Conservation (phyloP, 2,888 invertebrate species). For the Folsomia manolachei region DNA sequence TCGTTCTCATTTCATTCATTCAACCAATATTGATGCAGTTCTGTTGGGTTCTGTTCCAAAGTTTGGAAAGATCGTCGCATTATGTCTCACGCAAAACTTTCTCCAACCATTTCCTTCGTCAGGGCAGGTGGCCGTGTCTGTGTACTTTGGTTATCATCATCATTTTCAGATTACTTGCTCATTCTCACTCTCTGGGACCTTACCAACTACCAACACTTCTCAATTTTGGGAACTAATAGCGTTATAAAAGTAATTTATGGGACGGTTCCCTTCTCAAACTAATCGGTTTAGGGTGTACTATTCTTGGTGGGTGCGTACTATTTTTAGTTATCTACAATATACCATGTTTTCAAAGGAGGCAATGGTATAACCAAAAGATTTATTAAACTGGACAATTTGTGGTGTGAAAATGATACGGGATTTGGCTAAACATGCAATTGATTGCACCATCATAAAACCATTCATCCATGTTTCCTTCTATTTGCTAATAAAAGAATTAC, state of each 20-base stretch:
- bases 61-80: no score
- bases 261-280: background rate
- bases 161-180: background rate
- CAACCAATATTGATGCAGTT: no score
- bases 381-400: background rate
- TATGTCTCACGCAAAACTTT: no score
- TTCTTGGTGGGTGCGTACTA: background rate
- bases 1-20: no score
- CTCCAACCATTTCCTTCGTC: no score
- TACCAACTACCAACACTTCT: background rate
- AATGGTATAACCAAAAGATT: no score
- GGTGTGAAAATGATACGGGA: background rate
- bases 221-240: background rate
- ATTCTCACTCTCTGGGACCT: background rate
- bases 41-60: no score
- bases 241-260: constrained; percentile 14
- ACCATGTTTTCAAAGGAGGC: no score
- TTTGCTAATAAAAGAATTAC: no score
- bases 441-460: background rate
- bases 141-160: background rate
- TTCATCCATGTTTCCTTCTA: no score
- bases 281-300: background rate
- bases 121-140: background rate
- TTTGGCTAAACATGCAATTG: background rate
- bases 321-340: no score